Evolutionary conservation across 2,888 invertebrate species (phyloP).

Genomic region (Sarcophaga subvicina): DNA sequence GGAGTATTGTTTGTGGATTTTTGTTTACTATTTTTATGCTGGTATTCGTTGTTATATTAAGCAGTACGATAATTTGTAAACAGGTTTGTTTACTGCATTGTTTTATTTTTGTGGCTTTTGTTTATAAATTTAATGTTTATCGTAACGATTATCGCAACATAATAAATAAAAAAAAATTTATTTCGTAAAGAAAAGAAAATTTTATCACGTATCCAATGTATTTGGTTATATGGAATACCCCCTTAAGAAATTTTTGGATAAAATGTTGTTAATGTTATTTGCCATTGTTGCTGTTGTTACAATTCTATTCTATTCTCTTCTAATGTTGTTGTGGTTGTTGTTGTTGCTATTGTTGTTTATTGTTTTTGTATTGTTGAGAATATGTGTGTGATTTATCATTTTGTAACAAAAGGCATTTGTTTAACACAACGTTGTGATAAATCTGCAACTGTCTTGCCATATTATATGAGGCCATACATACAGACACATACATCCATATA

Average conservation of each 20-base stretch:
- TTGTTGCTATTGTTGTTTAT: not conserved
- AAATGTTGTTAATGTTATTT: not conserved
- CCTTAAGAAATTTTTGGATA: not conserved
- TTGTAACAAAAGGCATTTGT: conserved; percentile 55
- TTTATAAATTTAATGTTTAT: too few relatives aligned
- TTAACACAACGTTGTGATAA: conserved; percentile 53
- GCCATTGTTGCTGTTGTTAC: not conserved
- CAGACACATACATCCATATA: not conserved
- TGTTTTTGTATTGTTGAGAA: conserved; percentile 27
- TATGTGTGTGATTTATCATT: conserved; percentile 55
- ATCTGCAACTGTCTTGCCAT: conserved; percentile 42
- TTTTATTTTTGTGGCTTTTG: too few relatives aligned
- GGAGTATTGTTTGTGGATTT: too few relatives aligned
- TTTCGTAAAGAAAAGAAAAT: too few relatives aligned
- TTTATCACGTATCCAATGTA: too few relatives aligned
- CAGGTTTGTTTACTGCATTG: too few relatives aligned
- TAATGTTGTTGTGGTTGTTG: too few relatives aligned
- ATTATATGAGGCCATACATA: conserved; percentile 19
- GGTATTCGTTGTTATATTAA: too few relatives aligned
- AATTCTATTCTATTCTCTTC: not conserved
- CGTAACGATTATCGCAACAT: too few relatives aligned
- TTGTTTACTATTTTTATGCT: too few relatives aligned
- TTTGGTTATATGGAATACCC: not conserved
- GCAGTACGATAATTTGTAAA: too few relatives aligned
- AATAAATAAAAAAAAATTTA: too few relatives aligned